Conservation (phyloP, 2,888 invertebrate species). For the Leptinotarsa juncta region DNA sequence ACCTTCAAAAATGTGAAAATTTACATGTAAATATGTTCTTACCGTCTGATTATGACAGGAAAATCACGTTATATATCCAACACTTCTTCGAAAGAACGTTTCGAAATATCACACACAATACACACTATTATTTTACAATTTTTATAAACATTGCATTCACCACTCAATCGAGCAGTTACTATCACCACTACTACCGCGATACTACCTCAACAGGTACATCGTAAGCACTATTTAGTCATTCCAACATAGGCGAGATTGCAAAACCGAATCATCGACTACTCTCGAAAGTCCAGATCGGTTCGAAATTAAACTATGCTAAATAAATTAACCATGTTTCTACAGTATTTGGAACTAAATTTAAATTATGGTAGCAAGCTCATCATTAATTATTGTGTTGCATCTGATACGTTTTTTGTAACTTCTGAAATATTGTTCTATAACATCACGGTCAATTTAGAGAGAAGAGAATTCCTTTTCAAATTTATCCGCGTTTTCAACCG, state of each 20-base stretch:
- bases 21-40: not conserved
- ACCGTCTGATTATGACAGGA: not conserved
- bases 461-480: too few relatives aligned
- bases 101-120: not conserved
- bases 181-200: conserved; percentile 24
- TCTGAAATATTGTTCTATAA: too few relatives aligned
- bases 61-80: not conserved
- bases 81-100: not conserved
- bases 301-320: not conserved
- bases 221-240: conserved; percentile 5
- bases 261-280: not conserved
- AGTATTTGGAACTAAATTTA: too few relatives aligned
- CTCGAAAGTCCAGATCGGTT: conserved; percentile 4
- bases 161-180: not conserved
- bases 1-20: not conserved
- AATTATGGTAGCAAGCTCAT: too few relatives aligned
- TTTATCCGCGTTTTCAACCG: too few relatives aligned
- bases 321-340: too few relatives aligned
- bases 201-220: conserved; percentile 25
- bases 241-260: conserved; percentile 4
- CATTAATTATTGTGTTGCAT: too few relatives aligned
- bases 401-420: too few relatives aligned
- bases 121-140: not conserved
- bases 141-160: not conserved
- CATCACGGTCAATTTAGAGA: too few relatives aligned